Evolutionary conservation across 2,113 vertebrate species (phyloP).

Genomic region (Rissa tridactyla): DNA sequence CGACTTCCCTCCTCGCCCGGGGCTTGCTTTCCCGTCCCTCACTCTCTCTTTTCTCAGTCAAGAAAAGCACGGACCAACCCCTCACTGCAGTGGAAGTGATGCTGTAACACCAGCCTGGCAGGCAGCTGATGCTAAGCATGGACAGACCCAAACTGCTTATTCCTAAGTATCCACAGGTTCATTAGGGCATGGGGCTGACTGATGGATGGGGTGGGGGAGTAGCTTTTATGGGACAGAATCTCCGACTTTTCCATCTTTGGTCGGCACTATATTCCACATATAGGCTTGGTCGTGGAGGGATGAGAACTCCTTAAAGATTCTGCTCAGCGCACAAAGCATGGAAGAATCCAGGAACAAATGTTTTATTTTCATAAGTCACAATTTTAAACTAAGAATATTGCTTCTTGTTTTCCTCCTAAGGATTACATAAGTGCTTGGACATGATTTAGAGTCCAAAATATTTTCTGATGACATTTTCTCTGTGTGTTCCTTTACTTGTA

Average conservation of each 20-base stretch:
- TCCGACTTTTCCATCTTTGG: not conserved
- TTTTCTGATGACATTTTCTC: not conserved
- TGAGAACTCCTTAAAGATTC: not conserved
- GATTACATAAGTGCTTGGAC: not conserved
- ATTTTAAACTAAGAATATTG: not conserved
- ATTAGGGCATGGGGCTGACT: too few relatives aligned
- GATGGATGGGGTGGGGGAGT: rapidly evolving
- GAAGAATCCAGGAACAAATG: not conserved
- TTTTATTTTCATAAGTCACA: not conserved
- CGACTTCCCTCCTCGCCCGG: rapidly evolving
- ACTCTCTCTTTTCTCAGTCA: not conserved
- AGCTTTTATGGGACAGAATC: not conserved
- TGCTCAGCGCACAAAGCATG: not conserved
- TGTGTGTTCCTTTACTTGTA: not conserved
- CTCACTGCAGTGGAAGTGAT: rapidly evolving
- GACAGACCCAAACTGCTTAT: not conserved
- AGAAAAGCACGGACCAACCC: rapidly evolving
- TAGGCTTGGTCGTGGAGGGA: not conserved
- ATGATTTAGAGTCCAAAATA: not conserved
- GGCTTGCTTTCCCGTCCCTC: not conserved
- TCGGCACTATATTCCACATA: rapidly evolving
- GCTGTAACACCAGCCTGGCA: not conserved
- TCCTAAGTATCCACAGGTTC: not conserved
- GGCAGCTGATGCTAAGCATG: not conserved
- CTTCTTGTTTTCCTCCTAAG: not conserved